A percentile compares a stretch with the other conserved stretches of the same genome.
phyloP scores from a whole-genome alignment of 2,797 vertebrate species.

The Halcyon smyrnensis region DNA sequence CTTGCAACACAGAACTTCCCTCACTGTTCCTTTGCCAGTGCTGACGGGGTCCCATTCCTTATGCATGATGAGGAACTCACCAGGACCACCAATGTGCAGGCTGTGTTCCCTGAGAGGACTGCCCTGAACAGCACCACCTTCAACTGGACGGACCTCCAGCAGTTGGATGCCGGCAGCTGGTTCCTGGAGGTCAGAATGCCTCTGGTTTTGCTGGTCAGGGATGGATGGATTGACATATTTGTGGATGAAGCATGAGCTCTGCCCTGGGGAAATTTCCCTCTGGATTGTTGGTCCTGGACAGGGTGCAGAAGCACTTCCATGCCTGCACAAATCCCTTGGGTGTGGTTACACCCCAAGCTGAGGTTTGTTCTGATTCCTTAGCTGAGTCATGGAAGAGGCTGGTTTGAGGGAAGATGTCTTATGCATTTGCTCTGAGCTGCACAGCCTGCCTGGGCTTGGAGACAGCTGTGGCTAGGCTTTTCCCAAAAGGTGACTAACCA shows the following conservation, averaged over 20 bases:
- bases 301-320: background rate
- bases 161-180: slow-evolving; percentile 91
- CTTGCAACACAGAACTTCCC: background rate
- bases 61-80: slow-evolving; percentile 89
- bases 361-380: slow-evolving; percentile 4
- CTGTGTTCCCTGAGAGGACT: slow-evolving; percentile 72
- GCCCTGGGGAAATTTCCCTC: background rate
- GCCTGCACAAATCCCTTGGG: background rate
- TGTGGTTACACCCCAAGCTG: background rate
- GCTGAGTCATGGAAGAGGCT: background rate
- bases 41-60: slow-evolving; percentile 87
- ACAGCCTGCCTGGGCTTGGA: slow-evolving; percentile 50
- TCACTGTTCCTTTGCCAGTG: slow-evolving; percentile 74
- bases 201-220: background rate
- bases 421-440: background rate
- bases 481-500: background rate
- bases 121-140: slow-evolving; percentile 73
- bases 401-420: background rate
- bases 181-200: slow-evolving; percentile 87
- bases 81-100: slow-evolving; percentile 87
- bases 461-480: background rate
- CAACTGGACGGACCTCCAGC: slow-evolving; percentile 82
- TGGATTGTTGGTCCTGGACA: background rate
- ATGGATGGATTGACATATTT: background rate
- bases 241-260: background rate